Evolutionary conservation across 2,888 invertebrate genomes (phyloP).

Genomic region (Drosophila dives): DNA sequence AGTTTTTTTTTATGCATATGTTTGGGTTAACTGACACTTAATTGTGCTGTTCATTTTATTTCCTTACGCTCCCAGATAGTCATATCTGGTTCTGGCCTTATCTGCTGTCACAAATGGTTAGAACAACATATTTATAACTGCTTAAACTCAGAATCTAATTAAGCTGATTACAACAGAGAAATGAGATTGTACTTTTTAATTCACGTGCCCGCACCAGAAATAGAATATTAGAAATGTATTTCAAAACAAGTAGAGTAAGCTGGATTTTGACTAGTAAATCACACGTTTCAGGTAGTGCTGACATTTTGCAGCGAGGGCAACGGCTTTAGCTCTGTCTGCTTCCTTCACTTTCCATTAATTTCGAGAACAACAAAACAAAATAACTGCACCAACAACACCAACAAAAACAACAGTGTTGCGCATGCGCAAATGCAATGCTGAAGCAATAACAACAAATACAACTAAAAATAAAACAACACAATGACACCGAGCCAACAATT

Average conservation of each 20-base stretch:
- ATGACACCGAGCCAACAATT: constrained; percentile 27
- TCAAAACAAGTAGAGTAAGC: neutral
- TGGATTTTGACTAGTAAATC: constrained; percentile 17
- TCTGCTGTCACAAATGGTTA: constrained; percentile 4
- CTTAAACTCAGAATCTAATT: neutral
- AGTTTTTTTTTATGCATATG: neutral
- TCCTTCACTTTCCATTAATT: constrained; percentile 66
- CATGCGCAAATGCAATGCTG: constrained; percentile 47
- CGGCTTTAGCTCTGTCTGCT: constrained; percentile 36
- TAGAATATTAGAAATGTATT: constrained; percentile 9
- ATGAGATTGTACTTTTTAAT: neutral
- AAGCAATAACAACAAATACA: constrained; percentile 22
- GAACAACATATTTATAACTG: constrained; percentile 3
- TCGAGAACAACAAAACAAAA: constrained; percentile 58
- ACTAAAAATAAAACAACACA: constrained; percentile 13
- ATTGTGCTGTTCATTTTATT: constrained; percentile 11
- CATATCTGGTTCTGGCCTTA: constrained; percentile 16
- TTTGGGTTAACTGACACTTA: constrained; percentile 14
- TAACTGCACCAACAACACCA: constrained; percentile 6
- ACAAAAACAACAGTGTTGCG: constrained; percentile 50
- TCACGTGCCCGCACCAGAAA: neutral
- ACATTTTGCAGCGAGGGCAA: constrained; percentile 48
- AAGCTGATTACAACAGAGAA: neutral
- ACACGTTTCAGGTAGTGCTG: constrained; percentile 31
- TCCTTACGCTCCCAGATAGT: neutral